Base-by-base conservation (phyloP, 2,797 vertebrate species). In the Nannoperca obscura region DNA sequence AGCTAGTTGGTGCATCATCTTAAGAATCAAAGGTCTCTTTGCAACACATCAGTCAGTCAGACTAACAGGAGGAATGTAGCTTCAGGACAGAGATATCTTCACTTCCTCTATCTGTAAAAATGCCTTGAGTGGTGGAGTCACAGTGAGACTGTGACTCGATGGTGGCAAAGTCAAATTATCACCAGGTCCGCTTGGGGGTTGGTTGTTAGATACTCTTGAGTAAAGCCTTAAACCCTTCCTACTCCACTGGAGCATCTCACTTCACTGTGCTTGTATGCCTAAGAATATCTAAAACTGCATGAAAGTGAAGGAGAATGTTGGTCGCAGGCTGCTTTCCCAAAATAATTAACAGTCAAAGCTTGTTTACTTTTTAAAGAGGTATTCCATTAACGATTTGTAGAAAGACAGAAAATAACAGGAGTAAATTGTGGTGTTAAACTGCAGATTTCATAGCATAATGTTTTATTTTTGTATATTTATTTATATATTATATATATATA, bases 61-160 rank as follows among this genome's bases (percentile, higher is more conserved):
- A 81, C 62, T 62, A 88, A 92, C 89, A 76, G 84, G 84, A 85
- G 89, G 92, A 94, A 94, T 94, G 86, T 81, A 52, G 77, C 88
- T 89, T 74, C 75, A 84, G 89, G 91, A 86, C 42, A 83, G 74
- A 74, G 64, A 47, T 54, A 83, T 72, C 58, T 84, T 70, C 44
- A 82, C 86, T 91, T 93, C 87, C 87, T 87, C 71, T 57, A 67
- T 74, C 81, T 83, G 68, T 53, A 68, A 60, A 82, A 77, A 62
- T 4, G 69, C 73, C 64, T 87, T 61, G 58, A 62, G 74, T 62
- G 34, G 52, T 68, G 30, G 46, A 59, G 44, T 46, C 44, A 46
- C 44, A 8, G 20, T 22, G 30, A 82, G 47, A 44, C 49, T 49
- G 22, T 60, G 17, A 55, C 71, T 74, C 36, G 11, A 53, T 52